A percentile compares a stretch with the other conserved stretches of the same genome.
These are phyloP conservation scores for Epinotia nisella DNA, from an alignment of 2,888 invertebrate species.

Conservation along the genomic window DNA sequence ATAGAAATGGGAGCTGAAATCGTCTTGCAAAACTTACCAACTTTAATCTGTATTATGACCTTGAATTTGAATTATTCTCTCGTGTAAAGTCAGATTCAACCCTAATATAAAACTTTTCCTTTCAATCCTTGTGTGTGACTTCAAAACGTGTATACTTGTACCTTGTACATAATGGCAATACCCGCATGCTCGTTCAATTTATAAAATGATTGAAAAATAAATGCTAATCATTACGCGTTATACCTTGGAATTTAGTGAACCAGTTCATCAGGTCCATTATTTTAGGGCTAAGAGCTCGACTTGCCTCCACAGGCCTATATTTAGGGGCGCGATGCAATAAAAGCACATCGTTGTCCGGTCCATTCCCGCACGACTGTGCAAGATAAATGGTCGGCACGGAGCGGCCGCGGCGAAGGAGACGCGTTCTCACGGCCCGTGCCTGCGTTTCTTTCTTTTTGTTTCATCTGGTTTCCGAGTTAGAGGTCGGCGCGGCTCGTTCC, in stretches of 20 bases:
- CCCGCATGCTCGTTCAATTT: not conserved
- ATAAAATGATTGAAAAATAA: constrained; percentile 16
- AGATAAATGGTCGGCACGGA: constrained; percentile 80
- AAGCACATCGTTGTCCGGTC: constrained; percentile 78
- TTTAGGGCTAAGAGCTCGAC: constrained; percentile 73
- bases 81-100: not conserved
- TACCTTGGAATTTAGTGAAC: constrained; percentile 53
- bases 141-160: not conserved
- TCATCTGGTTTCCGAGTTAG: constrained; percentile 80
- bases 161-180: not conserved
- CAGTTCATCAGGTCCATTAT: constrained; percentile 66
- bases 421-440: constrained; percentile 84
- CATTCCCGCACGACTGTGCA: constrained; percentile 83
- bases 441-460: constrained; percentile 78
- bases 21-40: not conserved
- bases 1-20: not conserved
- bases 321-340: constrained; percentile 82
- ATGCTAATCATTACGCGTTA: constrained; percentile 41
- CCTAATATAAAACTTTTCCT: not conserved
- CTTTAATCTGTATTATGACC: not conserved
- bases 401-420: constrained; percentile 71
- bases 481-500: constrained; percentile 72
- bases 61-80: not conserved
- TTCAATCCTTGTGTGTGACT: not conserved
- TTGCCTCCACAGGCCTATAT: constrained; percentile 77